Percentiles rank a stretch among this genome's conserved stretches.
phyloP scores from a whole-genome alignment of 2,888 invertebrate genomes.

The Dugesia japonica region DNA sequence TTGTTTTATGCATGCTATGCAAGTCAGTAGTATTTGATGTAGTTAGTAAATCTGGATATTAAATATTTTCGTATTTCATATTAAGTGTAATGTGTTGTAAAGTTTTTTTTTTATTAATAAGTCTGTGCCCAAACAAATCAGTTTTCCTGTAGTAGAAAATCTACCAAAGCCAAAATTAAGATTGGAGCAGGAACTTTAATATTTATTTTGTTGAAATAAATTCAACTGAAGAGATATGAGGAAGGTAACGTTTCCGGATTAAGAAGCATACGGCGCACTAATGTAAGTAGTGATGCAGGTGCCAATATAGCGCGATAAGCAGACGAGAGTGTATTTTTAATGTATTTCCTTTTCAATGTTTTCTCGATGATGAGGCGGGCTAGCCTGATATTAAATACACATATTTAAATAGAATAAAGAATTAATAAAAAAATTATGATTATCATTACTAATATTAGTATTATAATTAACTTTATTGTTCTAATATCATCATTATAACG shows the following conservation, averaged over 20 bases:
- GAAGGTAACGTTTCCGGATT: conserved; percentile 14
- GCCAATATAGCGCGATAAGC: conserved; percentile 15
- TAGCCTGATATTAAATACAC: neutral
- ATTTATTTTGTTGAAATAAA: neutral
- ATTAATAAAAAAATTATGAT: neutral
- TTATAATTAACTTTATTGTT: neutral
- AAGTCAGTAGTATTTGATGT: neutral
- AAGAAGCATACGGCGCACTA: conserved; percentile 20
- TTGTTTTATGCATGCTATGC: conserved; percentile 6
- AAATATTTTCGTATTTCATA: neutral
- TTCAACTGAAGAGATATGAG: conserved; percentile 13
- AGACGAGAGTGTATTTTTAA: conserved; percentile 17
- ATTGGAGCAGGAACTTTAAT: conserved; percentile 15
- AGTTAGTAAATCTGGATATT: neutral
- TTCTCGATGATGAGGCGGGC: conserved; percentile 16
- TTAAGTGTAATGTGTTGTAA: neutral
- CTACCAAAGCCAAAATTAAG: conserved; percentile 6
- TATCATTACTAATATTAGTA: neutral
- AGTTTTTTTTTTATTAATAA: neutral
- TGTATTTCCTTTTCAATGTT: conserved; percentile 16
- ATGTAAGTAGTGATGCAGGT: conserved; percentile 15
- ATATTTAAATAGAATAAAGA: neutral
- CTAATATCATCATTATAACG: no score
- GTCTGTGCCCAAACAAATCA: neutral
- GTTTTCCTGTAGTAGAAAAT: neutral